Evolutionary conservation across 1,140 invertebrate species (phyloP).

Genomic region (Lepidurus arcticus): DNA sequence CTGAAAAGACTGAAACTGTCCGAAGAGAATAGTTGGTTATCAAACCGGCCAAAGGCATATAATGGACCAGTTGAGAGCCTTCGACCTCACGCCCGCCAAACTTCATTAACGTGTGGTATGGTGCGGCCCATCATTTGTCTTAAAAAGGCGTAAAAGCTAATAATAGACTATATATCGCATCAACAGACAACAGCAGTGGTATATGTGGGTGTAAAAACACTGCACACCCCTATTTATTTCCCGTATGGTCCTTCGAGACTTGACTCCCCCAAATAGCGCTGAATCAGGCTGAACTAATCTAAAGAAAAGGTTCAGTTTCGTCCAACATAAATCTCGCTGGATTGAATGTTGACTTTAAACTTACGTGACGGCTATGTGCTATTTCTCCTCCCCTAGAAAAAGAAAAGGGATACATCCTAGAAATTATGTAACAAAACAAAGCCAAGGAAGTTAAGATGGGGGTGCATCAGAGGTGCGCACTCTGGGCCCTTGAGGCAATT

Average conservation of each 20-base stretch:
- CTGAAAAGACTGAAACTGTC: not conserved
- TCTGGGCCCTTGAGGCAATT: not conserved
- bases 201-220: no score
- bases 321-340: not conserved
- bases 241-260: no score
- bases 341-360: slow-evolving; percentile 11
- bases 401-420: not conserved
- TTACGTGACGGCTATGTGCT: not conserved
- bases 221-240: no score
- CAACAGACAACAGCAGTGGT: no score
- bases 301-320: not conserved
- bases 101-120: no score
- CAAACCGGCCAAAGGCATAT: not conserved
- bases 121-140: no score
- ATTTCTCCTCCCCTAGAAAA: not conserved
- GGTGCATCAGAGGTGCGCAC: not conserved
- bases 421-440: not conserved
- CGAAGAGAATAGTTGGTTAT: not conserved
- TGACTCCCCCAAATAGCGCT: no score
- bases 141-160: no score
- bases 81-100: no score
- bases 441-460: slow-evolving; percentile 1
- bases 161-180: no score
- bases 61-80: no score
- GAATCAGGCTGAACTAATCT: not conserved